Base-by-base conservation (phyloP, 2,113 vertebrate species). In the Apodemus speciosus region DNA sequence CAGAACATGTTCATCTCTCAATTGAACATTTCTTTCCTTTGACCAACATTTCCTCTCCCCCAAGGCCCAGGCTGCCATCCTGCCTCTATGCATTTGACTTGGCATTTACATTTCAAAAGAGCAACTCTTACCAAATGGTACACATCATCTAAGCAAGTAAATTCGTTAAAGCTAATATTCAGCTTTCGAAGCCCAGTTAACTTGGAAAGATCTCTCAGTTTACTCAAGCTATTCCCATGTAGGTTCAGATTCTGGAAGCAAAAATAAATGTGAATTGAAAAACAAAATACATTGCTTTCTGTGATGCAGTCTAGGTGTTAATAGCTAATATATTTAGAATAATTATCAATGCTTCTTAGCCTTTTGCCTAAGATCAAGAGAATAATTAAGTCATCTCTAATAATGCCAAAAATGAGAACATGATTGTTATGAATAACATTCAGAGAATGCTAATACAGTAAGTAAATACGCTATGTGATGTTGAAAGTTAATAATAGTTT, bases 171-270 rank as follows among this genome's bases (percentile, higher is more conserved):
- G 94, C 97, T 99, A 97, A 98, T 97, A 35, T 95, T 98, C 72
- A 99, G 98, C 73, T 98, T 98, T 89, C 96, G 97, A 91, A 99
- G 97, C 75, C 97, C 95, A 0, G 96, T 97, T 83, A 99, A 97
- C 77, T 94, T 97, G 94, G 98, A 98, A 85, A 98, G 97, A 91
- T 98, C 98, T 92, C 98, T 98, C 85, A 99, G 95, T 64, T 96
- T 98, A 85, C 93, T 98, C 95, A 99, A 97, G 90, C 98, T 98
- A 97, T 98, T 99, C 62, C 98, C 98, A 76, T 98, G 99, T 96
- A 99, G 98, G 97, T 99, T 98, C 94, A 99, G 98, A 94, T 98
- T 98, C 98, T 98, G 92, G 91, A 75, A 73, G 69, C 56, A 86
- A 91, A 95, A 95, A 91, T 27, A 73, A 73, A 86, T 46, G 85